Evolutionary conservation across 2,797 vertebrate species (phyloP).

Genomic region (Perodicticus potto): DNA sequence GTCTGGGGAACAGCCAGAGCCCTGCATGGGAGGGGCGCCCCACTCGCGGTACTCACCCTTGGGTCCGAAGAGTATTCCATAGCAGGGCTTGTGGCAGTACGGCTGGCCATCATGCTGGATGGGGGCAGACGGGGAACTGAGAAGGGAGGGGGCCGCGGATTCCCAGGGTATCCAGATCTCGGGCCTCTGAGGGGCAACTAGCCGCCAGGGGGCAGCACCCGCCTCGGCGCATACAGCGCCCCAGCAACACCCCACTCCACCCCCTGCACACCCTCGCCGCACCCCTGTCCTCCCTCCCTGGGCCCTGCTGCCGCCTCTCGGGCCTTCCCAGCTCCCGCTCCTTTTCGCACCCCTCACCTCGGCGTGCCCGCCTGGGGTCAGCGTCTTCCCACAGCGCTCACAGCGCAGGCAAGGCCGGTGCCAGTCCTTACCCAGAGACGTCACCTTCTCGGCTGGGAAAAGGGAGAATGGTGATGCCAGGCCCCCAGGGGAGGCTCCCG

Average conservation of each 20-base stretch:
- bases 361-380: slow-evolving; percentile 95
- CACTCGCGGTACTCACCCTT: slow-evolving; percentile 87
- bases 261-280: neutral
- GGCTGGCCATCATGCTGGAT: slow-evolving; percentile 96
- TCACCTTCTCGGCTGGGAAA: slow-evolving; percentile 96
- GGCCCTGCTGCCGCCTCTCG: accelerated
- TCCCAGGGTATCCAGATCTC: accelerated
- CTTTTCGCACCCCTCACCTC: slow-evolving; percentile 90
- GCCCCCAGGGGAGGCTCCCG: accelerated
- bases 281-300: neutral
- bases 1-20: accelerated
- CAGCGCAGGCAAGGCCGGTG: slow-evolving; percentile 98
- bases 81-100: slow-evolving; percentile 93
- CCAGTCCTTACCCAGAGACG: slow-evolving; percentile 99
- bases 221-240: no score
- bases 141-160: neutral
- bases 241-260: no score
- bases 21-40: accelerated
- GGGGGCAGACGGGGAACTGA: neutral
- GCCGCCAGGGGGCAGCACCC: slow-evolving; percentile 16
- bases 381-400: slow-evolving; percentile 97
- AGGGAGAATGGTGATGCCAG: neutral
- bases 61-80: slow-evolving; percentile 91
- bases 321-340: accelerated
- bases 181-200: no score